Evolutionary conservation across 2,888 invertebrate species (phyloP), one percentile per base, ranked within the genome.

Genomic region (Protophormia terraenovae): DNA sequence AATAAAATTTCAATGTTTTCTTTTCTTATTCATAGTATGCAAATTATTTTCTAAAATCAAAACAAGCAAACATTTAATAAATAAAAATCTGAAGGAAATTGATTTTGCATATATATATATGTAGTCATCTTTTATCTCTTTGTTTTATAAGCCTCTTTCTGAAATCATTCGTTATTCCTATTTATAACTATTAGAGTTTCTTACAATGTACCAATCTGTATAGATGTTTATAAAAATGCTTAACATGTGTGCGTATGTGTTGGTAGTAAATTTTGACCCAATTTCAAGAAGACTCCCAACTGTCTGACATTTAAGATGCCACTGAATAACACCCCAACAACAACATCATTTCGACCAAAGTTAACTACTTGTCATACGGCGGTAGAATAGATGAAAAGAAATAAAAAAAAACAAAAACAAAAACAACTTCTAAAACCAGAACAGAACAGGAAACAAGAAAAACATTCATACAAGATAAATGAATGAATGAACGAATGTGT

Each of bases 261-360:
- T 76, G 64, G 24, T 58, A 71, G 58, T 53, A 73, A 76, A 41
- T 73, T 60, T 29, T 83, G 72, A 73, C 78, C 72, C 55, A 78
- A 83, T 83, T 85, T 73, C 27, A 73, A 32, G 45, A 64, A 55
- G 81, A 62, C 81, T 76, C 75, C 81, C 50, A 76, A 69, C 67
- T 62, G 75, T 76, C 81, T 82, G 75, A 69, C 69, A 76, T 82
- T 76, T 69, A 69, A 62, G 62, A 29, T 75, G 67, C 67, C 62
- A 76, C 60, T 69, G 67, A 69, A 67, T 75, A 75, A 60, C 60
- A 53, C 47, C 45, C 41, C 45, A 32, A 35, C 79, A 80, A 66
- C 64, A 38, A 12, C 58, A 64, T 24, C 35, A 35, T 16, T 10
- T 64, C 64, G 47, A 67, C 58, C 32, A 80, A 66, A 80, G 72